These are phyloP conservation scores for Gobionotothen gibberifrons DNA, from an alignment of 2,797 vertebrate genomes.

Conservation along the genomic window DNA sequence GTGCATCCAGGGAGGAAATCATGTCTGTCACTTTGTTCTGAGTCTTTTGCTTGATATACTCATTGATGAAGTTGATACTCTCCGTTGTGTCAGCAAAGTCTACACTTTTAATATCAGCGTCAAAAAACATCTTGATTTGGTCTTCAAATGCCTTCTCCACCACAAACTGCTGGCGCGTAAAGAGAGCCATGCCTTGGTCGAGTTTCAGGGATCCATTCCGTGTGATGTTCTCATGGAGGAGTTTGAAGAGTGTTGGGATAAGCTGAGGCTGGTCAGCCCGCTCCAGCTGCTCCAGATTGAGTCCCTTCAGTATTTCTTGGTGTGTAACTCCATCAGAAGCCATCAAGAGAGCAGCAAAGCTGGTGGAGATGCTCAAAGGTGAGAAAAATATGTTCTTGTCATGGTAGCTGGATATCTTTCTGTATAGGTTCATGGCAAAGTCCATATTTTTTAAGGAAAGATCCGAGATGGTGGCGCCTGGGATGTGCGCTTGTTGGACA, in stretches of 20 bases:
- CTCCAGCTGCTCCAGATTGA: slow-evolving; percentile 83
- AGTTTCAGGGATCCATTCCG: slow-evolving; percentile 82
- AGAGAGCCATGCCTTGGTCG: slow-evolving; percentile 85
- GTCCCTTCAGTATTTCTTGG: slow-evolving; percentile 82
- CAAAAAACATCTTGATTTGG: slow-evolving; percentile 86
- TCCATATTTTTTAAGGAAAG: slow-evolving; percentile 87
- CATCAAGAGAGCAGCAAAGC: slow-evolving; percentile 84
- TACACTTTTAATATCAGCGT: slow-evolving; percentile 84
- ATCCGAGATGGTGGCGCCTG: slow-evolving; percentile 70
- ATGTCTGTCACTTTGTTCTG: slow-evolving; percentile 82
- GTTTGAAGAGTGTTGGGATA: slow-evolving; percentile 86
- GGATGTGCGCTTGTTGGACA: slow-evolving; percentile 46
- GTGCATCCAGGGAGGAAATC: slow-evolving; percentile 81
- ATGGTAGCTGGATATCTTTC: slow-evolving; percentile 87
- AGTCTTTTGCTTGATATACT: slow-evolving; percentile 85
- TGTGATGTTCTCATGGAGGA: slow-evolving; percentile 84
- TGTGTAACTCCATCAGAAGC: slow-evolving; percentile 83
- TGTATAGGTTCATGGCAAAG: slow-evolving; percentile 92
- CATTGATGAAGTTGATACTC: slow-evolving; percentile 83
- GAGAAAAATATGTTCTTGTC: slow-evolving; percentile 93
- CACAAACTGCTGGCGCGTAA: slow-evolving; percentile 80
- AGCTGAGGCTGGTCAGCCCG: slow-evolving; percentile 58
- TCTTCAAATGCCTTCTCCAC: slow-evolving; percentile 83
- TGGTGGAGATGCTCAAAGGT: slow-evolving; percentile 87
- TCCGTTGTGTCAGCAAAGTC: slow-evolving; percentile 81